Base-by-base conservation (phyloP, 2,113 vertebrate genomes). In the Rhinopomastus cyanomelas region DNA sequence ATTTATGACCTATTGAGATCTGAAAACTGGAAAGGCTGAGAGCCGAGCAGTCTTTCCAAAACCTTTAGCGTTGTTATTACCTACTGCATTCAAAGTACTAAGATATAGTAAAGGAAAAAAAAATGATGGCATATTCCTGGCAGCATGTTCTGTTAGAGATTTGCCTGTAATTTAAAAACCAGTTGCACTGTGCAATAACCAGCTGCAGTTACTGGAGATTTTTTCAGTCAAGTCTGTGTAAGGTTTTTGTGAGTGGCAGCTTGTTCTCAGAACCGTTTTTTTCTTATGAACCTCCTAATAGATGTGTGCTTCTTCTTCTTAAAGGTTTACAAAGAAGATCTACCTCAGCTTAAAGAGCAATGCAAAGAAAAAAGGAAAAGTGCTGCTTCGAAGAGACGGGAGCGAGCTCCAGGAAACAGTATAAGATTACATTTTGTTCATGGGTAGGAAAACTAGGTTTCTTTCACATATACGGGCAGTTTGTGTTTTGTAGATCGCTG, bases 281-380 rank as follows among this genome's bases (percentile, higher is more conserved):
- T 86, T 64, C 49, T 79, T 74, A 27, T 29, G 36, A 86, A 13
- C 64, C 6, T 87, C 29, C 69, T 51, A 30, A 61, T 75, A 52
- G 65, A 61, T 66, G 27, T 91, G 12, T 90, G 11, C n/a, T 55
- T 49, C 96, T 93, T 94, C 86, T 93, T 88, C 59, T n/a, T n/a
- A n/a, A 93, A 99, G 99, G 98, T 99, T 98, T 99, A 99, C 98
- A 99, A 99, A 98, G 99, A 99, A 98, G 99, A 99, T 98, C 99
- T 99, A 98, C 99, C 99, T 99, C 99, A 99, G 95, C 98, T 99
- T 96, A 99, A 99, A 98, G 98, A 99, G 95, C 98, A 99, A 97
- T 99, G 98, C 97, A 99, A 98, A 97, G 99, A 99, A 95, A 99
- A 99, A 96, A 98, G 98, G 89, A 98, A 98, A 95, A 97, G 96